A percentile compares a stretch with the other conserved stretches of the same genome.
These are phyloP conservation scores for Meda fulgida DNA, from an alignment of 2,797 vertebrate species.

Conservation along the genomic window DNA sequence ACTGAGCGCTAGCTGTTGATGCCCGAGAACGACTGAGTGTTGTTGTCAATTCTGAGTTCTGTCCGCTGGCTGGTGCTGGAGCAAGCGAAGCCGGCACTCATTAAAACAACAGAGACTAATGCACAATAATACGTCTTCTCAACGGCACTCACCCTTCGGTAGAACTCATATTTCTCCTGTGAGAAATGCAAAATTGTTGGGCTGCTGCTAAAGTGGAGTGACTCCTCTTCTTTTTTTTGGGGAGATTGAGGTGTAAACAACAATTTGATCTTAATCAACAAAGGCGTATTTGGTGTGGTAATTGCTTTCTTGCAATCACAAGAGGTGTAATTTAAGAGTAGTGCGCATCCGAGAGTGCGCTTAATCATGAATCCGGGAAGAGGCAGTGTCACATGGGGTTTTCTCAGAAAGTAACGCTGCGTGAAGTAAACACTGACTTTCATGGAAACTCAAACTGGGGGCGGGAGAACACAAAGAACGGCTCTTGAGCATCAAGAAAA, in stretches of 20 bases:
- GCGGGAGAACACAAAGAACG: not conserved
- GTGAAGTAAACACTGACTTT: slow-evolving; percentile 31
- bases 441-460: slow-evolving; percentile 25
- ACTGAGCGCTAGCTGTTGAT: slow-evolving; percentile 43
- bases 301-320: slow-evolving; percentile 43
- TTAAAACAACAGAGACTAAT: slow-evolving; percentile 27
- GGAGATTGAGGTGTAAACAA: not conserved
- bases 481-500: not conserved
- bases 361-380: slow-evolving; percentile 15
- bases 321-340: slow-evolving; percentile 9
- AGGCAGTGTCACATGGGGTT: slow-evolving; percentile 1
- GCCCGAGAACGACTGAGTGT: slow-evolving; percentile 29
- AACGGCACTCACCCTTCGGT: slow-evolving; percentile 1
- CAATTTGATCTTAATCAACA: slow-evolving; percentile 20
- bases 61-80: not conserved
- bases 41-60: not conserved
- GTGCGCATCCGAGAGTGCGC: slow-evolving; percentile 9
- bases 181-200: slow-evolving; percentile 26
- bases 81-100: slow-evolving; percentile 11
- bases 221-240: not conserved
- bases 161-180: slow-evolving; percentile 21
- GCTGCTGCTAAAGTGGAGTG: not conserved
- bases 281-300: not conserved
- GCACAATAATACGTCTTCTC: slow-evolving; percentile 1
- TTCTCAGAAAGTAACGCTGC: slow-evolving; percentile 29